Conservation (phyloP, 2,888 invertebrate species). For the Sipha maydis region DNA sequence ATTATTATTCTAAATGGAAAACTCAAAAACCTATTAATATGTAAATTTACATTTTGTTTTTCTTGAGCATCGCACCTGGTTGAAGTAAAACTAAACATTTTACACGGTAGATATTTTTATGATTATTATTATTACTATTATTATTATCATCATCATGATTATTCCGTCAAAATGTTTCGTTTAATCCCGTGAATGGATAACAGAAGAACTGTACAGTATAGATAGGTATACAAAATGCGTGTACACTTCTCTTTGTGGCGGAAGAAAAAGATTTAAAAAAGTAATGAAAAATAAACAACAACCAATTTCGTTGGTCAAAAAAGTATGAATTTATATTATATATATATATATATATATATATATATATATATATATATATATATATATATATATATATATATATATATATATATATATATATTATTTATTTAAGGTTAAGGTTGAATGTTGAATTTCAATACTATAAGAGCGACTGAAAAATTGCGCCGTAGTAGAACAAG, state of each 20-base stretch:
- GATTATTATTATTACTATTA: constrained; percentile 21
- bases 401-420: not conserved
- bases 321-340: not conserved
- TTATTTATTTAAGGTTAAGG: not conserved
- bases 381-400: not conserved
- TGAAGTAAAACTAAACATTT: constrained; percentile 11
- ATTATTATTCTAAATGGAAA: constrained; percentile 22
- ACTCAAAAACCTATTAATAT: constrained; percentile 34
- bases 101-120: not conserved
- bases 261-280: not conserved
- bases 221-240: not conserved
- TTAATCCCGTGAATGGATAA: not conserved
- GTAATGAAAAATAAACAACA: constrained; percentile 18
- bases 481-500: not conserved
- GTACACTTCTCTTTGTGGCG: not conserved
- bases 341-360: not conserved
- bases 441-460: not conserved
- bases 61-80: not conserved
- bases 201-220: not conserved
- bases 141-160: constrained; percentile 34
- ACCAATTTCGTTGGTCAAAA: not conserved
- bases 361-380: not conserved
- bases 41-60: constrained; percentile 43
- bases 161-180: constrained; percentile 19
- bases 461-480: not conserved